These are phyloP conservation scores for Seira musarum DNA, from an alignment of 2,888 invertebrate genomes.

Conservation along the genomic window DNA sequence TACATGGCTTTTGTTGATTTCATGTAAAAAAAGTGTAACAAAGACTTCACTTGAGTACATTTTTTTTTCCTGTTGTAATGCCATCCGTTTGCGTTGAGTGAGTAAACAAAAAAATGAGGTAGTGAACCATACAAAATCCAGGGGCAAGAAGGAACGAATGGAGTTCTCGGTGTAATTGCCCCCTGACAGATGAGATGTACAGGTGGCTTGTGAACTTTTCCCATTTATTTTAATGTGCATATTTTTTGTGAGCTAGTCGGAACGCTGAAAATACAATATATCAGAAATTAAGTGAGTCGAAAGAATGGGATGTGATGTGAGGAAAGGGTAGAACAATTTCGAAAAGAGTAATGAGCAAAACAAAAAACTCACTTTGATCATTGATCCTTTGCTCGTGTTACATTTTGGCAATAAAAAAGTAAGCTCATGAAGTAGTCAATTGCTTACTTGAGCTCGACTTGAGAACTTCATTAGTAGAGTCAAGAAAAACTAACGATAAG, in stretches of 20 bases:
- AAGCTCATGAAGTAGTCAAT: background rate
- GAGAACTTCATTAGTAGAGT: conserved; percentile 9
- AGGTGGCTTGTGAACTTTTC: conserved; percentile 58
- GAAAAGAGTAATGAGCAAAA: background rate
- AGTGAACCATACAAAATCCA: conserved; percentile 22
- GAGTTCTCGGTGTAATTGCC: conserved; percentile 51
- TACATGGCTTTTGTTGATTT: background rate
- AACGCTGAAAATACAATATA: conserved; percentile 7
- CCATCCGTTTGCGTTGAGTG: conserved; percentile 1
- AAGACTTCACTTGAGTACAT: conserved; percentile 1
- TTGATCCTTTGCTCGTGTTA: too few relatives aligned
- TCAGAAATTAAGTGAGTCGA: conserved; percentile 15
- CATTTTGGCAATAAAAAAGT: conserved; percentile 8
- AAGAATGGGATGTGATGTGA: background rate
- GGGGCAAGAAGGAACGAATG: conserved; percentile 40
- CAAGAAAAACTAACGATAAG: background rate
- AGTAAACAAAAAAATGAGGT: conserved; percentile 38
- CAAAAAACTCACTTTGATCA: background rate
- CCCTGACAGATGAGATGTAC: conserved; percentile 55
- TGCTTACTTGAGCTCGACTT: background rate
- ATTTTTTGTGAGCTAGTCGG: background rate
- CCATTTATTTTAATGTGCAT: conserved; percentile 48
- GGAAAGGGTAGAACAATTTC: conserved; percentile 1
- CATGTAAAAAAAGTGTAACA: background rate
- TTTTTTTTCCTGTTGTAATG: too few relatives aligned